Evolutionary conservation across 2,888 invertebrate genomes (phyloP).

Genomic region (Acronicta leporina): DNA sequence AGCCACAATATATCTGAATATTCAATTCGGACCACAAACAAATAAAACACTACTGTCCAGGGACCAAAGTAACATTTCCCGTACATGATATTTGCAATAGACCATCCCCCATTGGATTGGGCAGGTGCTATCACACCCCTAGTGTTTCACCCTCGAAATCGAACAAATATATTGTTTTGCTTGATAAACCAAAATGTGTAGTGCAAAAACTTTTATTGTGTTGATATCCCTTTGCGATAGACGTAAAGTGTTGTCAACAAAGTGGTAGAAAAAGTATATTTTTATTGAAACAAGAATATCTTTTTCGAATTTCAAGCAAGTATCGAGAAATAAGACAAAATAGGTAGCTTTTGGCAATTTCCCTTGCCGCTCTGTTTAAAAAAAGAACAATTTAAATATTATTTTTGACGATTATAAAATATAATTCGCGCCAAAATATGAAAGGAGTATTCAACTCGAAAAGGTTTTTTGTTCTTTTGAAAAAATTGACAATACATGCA

Average conservation of each 20-base stretch:
- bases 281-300: background rate
- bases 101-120: conserved; percentile 37
- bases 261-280: background rate
- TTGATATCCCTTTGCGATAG: conserved; percentile 10
- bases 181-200: conserved; percentile 36
- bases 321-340: background rate
- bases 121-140: conserved; percentile 51
- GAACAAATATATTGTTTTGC: conserved; percentile 35
- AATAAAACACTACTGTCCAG: conserved; percentile 1
- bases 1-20: conserved; percentile 17
- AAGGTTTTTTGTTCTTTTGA: conserved; percentile 3
- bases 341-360: background rate
- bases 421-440: conserved; percentile 19
- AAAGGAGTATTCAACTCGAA: conserved; percentile 3
- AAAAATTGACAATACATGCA: conserved; percentile 7
- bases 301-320: background rate
- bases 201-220: conserved; percentile 46
- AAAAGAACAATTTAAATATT: conserved; percentile 14
- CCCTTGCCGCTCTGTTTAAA: background rate
- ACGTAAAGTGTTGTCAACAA: conserved; percentile 20
- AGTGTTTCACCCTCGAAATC: conserved; percentile 25
- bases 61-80: conserved; percentile 28
- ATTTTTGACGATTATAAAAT: conserved; percentile 33
- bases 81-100: conserved; percentile 26
- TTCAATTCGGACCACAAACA: conserved; percentile 1